A percentile compares a stretch with the other conserved stretches of the same genome.
Conservation (phyloP, 2,797 vertebrate genomes). For the Pachyuromys duprasi region DNA sequence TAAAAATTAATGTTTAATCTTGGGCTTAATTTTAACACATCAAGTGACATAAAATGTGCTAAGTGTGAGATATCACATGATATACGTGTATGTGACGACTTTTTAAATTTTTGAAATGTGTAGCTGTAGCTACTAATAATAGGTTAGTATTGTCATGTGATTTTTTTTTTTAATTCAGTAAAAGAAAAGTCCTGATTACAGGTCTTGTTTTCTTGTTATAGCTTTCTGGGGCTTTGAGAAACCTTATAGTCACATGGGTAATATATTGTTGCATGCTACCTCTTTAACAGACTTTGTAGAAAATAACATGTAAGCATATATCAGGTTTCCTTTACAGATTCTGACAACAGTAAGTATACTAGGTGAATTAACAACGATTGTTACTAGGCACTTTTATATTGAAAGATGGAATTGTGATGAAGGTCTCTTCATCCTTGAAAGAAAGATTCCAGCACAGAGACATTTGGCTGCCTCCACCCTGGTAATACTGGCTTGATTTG, state of each 20-base stretch:
- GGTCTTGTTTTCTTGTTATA: neutral
- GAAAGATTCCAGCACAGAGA: neutral
- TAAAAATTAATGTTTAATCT: neutral
- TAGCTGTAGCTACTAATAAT: neutral
- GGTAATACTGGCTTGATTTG: neutral
- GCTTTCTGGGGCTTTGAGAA: neutral
- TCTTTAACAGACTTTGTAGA: neutral
- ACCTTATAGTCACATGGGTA: neutral
- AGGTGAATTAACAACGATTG: neutral
- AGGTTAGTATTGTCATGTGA: neutral
- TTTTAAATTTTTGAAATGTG: neutral
- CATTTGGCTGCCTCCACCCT: neutral
- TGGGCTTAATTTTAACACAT: neutral
- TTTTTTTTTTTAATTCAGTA: neutral
- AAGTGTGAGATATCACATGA: neutral
- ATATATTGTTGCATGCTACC: neutral
- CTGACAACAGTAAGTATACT: neutral
- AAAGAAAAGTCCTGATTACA: neutral
- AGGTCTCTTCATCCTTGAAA: neutral
- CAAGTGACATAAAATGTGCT: neutral
- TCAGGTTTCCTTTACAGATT: neutral
- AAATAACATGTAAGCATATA: neutral
- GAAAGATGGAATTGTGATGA: neutral
- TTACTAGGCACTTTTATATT: neutral
- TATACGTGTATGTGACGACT: neutral